Evolutionary conservation across 2,797 vertebrate genomes (phyloP).

Genomic region (Crenichthys baileyi): DNA sequence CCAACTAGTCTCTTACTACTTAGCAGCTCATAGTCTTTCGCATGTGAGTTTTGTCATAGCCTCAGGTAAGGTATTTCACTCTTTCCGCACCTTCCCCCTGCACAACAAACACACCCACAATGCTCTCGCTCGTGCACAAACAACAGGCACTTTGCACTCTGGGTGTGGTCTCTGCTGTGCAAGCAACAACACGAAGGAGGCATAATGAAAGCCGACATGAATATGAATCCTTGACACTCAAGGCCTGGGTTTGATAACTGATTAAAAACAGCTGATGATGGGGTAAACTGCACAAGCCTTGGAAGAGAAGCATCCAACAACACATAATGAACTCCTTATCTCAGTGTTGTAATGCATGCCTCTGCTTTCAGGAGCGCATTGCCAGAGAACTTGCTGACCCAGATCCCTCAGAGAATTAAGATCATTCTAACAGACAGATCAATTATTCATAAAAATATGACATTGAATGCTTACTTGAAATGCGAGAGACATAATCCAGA

Average conservation of each 20-base stretch:
- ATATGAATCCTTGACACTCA: constrained; percentile 55
- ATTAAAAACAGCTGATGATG: constrained; percentile 47
- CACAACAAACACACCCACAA: constrained; percentile 35
- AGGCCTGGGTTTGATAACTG: constrained; percentile 41
- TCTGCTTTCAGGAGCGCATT: constrained; percentile 30
- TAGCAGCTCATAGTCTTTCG: constrained; percentile 48
- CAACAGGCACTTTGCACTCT: constrained; percentile 59
- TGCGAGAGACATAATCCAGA: constrained; percentile 47
- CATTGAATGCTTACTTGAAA: constrained; percentile 42
- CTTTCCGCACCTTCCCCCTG: constrained; percentile 47
- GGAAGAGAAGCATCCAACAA: constrained; percentile 20
- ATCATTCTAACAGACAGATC: constrained; percentile 67
- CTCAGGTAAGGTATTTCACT: constrained; percentile 70
- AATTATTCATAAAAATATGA: constrained; percentile 72
- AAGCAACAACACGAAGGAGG: constrained; percentile 56
- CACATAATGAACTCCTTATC: constrained; percentile 30
- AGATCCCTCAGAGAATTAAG: constrained; percentile 67
- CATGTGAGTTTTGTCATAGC: constrained; percentile 68
- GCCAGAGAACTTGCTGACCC: constrained; percentile 48
- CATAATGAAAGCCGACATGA: constrained; percentile 56
- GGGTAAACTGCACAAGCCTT: constrained; percentile 17
- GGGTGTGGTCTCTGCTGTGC: constrained; percentile 71
- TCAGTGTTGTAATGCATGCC: constrained; percentile 37
- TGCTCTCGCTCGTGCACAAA: constrained; percentile 28
- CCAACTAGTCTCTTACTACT: constrained; percentile 61